Evolutionary conservation across 2,797 vertebrate species (phyloP).

Genomic region (Myiotriccus ornatus): DNA sequence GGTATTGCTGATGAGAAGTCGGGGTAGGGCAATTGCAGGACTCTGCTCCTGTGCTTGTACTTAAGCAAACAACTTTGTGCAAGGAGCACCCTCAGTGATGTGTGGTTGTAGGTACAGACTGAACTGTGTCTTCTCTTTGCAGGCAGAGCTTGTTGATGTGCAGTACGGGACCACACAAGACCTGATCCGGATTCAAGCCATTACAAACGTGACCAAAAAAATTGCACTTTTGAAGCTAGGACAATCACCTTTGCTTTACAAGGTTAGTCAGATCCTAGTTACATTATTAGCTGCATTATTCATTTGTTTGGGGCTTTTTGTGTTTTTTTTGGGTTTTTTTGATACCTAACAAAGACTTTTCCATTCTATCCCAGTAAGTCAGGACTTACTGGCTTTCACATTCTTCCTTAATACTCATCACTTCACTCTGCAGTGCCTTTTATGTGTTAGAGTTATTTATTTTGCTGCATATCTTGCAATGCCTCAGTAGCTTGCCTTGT

Average conservation of each 20-base stretch:
- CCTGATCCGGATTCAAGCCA: slow-evolving; percentile 75
- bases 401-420: neutral
- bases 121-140: slow-evolving; percentile 22
- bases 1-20: neutral
- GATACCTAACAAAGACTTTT: neutral
- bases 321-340: too few species aligned
- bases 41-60: neutral
- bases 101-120: neutral
- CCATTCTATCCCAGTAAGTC: rapidly evolving
- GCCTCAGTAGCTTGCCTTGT: neutral
- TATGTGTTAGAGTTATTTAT: neutral
- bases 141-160: slow-evolving; percentile 90
- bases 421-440: neutral
- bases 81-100: neutral
- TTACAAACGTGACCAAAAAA: slow-evolving; percentile 81
- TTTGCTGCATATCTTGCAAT: neutral
- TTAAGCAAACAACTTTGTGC: rapidly evolving
- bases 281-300: neutral
- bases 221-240: slow-evolving; percentile 92
- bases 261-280: slow-evolving; percentile 76
- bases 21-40: neutral
- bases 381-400: neutral
- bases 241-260: slow-evolving; percentile 87
- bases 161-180: slow-evolving; percentile 85
- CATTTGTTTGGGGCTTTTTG: neutral